phyloP scores from a whole-genome alignment of 2,113 vertebrate species.

The Myanophis thanlyinensis region DNA sequence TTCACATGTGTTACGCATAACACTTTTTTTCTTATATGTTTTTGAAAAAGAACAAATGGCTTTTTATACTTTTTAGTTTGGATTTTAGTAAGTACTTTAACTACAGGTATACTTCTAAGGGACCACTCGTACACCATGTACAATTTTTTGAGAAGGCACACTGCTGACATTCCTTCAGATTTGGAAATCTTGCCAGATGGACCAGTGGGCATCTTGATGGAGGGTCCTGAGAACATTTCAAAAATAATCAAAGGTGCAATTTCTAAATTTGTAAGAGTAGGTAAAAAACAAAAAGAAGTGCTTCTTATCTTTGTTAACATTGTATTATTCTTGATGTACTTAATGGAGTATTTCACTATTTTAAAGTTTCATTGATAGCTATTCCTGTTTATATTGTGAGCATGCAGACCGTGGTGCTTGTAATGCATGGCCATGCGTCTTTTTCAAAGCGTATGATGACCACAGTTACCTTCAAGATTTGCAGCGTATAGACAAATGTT shows the following conservation, averaged over 20 bases:
- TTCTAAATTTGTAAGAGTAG: constrained; percentile 83
- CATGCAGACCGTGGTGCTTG: constrained; percentile 77
- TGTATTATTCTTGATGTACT: constrained; percentile 77
- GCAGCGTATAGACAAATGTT: constrained; percentile 67
- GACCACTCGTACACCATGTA: constrained; percentile 74
- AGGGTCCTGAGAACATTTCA: constrained; percentile 70
- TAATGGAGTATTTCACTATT: constrained; percentile 69
- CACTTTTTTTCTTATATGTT: constrained; percentile 80
- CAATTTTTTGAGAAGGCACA: constrained; percentile 61
- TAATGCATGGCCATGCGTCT: constrained; percentile 78
- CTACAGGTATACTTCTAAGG: constrained; percentile 83
- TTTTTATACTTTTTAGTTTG: constrained; percentile 87
- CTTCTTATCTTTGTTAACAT: constrained; percentile 83
- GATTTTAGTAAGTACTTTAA: constrained; percentile 81
- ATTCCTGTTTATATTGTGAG: constrained; percentile 80
- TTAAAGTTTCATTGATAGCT: constrained; percentile 69
- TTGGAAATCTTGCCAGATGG: constrained; percentile 67
- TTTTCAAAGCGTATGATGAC: constrained; percentile 69
- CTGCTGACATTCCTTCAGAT: constrained; percentile 68
- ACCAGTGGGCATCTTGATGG: constrained; percentile 52
- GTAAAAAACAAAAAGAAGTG: constrained; percentile 67
- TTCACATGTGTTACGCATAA: constrained; percentile 74
- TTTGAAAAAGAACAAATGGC: constrained; percentile 71
- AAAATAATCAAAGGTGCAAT: constrained; percentile 77
- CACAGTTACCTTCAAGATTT: constrained; percentile 67